Evolutionary conservation across 1,140 invertebrate species (phyloP).

Genomic region (Planococcus citri): DNA sequence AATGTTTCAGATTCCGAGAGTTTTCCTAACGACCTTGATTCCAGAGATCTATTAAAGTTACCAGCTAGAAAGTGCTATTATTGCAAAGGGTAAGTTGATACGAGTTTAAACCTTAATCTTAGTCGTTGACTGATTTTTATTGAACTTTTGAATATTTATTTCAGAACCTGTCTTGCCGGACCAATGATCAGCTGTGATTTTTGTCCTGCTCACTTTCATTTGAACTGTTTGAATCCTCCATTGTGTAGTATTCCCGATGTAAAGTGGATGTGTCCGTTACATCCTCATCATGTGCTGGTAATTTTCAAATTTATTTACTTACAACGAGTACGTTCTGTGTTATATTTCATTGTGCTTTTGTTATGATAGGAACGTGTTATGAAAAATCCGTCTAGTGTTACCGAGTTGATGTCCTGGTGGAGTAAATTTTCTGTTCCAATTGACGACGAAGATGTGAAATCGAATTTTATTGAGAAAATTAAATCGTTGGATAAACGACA

Average conservation of each 20-base stretch:
- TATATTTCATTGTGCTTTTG: background rate
- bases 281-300: constrained; percentile 77
- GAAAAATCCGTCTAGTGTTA: background rate
- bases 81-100: background rate
- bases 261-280: constrained; percentile 94
- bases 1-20: background rate
- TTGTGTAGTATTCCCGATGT: constrained; percentile 72
- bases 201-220: constrained; percentile 77
- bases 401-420: background rate
- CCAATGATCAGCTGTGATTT: constrained; percentile 86
- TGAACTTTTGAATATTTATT: constrained; percentile 9
- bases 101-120: background rate
- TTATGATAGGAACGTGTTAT: background rate
- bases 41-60: background rate
- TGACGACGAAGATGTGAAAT: background rate
- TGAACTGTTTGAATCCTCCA: constrained; percentile 90
- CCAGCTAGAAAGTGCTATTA: constrained; percentile 9
- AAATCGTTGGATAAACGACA: background rate
- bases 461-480: background rate
- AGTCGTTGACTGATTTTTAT: too few species aligned
- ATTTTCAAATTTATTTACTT: constrained; percentile 28
- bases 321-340: too few species aligned
- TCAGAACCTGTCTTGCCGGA: constrained; percentile 62
- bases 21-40: background rate
- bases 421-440: background rate